Base-by-base conservation (phyloP, 2,888 invertebrate species). In the Clitarchus hookeri region DNA sequence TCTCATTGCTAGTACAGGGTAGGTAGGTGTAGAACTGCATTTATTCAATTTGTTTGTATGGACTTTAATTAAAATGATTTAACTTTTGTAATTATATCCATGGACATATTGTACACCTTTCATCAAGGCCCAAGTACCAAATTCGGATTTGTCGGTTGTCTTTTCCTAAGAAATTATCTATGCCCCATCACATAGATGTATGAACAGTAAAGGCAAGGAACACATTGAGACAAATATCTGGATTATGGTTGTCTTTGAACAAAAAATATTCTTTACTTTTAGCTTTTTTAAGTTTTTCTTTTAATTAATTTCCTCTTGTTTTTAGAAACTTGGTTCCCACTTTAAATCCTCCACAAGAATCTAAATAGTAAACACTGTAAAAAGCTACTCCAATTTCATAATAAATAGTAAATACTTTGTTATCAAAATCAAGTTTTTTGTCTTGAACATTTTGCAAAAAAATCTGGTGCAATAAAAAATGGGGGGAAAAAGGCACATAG, bases 381-480 rank as follows among this genome's bases (percentile, higher is more conserved):
- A 65, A 65, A 65, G n/a, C 65, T 65, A 65, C 65, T 65, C 65
- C 65, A 65, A 23, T 65, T 65, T 65, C 65, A 65, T 65, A 65
- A 65, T 65, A 65, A 16, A 65, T 65, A 82, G 16, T 82, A 26
- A 82, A 82, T 82, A 82, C 82, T 25, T 27, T 82, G 27, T 82
- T 82, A 82, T 82, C 36, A 26, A 82, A 82, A 82, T 82, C 19
- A 44, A 82, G 19, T 27, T 82, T 82, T 82, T 82, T 27, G 13
- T 82, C 11, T 82, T 27, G 27, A 82, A 36, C 23, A 82, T 13
- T 82, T 44, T 36, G 44, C 82, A 44, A 82, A 82, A 36, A 82
- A 82, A 82, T 13, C 44, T 82, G 36, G 26, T 36, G 36, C 82
- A 82, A 82, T 27, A 82, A 82, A 82, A 82, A 82, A 23, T 79